phyloP scores from a whole-genome alignment of 2,888 invertebrate genomes.

The Drosophila anomalata region DNA sequence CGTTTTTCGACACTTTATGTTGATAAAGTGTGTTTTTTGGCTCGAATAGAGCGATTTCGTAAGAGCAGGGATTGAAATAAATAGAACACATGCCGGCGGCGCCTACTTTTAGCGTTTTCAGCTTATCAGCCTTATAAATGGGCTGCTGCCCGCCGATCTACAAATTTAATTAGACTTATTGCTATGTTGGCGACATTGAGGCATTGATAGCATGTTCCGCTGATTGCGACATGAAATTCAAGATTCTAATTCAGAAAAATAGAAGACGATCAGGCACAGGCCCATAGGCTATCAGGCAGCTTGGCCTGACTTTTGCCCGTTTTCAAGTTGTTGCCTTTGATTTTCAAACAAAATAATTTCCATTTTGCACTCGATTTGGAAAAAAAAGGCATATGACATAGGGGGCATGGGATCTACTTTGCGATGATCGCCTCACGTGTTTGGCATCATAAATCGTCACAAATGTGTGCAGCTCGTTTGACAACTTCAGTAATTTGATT shows the following conservation, averaged over 20 bases:
- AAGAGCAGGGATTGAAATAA: constrained; percentile 27
- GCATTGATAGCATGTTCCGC: constrained; percentile 65
- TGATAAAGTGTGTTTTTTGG: constrained; percentile 28
- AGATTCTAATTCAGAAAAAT: constrained; percentile 59
- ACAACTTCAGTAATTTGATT: constrained; percentile 60
- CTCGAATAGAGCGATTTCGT: constrained; percentile 29
- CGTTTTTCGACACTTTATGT: constrained; percentile 26
- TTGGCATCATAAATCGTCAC: constrained; percentile 45
- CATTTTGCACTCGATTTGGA: constrained; percentile 28
- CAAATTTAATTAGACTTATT: constrained; percentile 76
- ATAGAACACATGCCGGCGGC: constrained; percentile 26
- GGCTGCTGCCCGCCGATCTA: constrained; percentile 32
- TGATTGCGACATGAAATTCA: constrained; percentile 64
- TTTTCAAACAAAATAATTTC: constrained; percentile 1
- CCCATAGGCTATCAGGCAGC: constrained; percentile 64
- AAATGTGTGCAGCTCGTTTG: constrained; percentile 55
- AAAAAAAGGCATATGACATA: not conserved
- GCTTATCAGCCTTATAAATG: constrained; percentile 56
- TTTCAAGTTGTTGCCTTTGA: constrained; percentile 19
- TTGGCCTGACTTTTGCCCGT: constrained; percentile 57
- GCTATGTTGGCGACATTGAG: constrained; percentile 77
- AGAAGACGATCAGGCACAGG: constrained; percentile 50
- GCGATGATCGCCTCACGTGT: constrained; percentile 65
- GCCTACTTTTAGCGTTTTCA: constrained; percentile 37
- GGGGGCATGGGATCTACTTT: constrained; percentile 12